Evolutionary conservation across 2,797 vertebrate species (phyloP).

Genomic region (Helarctos malayanus): DNA sequence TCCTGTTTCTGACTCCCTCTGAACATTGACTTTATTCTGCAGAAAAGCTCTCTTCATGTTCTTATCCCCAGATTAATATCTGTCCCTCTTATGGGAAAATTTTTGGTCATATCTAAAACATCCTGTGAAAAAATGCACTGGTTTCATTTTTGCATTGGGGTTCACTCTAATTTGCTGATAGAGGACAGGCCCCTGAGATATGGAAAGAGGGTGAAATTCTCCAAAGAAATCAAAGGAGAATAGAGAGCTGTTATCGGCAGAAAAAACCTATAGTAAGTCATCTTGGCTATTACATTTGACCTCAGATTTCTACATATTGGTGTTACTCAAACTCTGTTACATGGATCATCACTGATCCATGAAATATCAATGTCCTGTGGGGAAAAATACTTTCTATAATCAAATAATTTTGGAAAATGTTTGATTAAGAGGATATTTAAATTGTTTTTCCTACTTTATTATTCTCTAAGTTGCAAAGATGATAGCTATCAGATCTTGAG

Average conservation of each 20-base stretch:
- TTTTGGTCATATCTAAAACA: background rate
- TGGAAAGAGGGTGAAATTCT: background rate
- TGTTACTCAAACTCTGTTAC: background rate
- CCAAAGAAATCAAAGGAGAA: background rate
- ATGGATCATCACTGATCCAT: background rate
- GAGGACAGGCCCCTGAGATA: background rate
- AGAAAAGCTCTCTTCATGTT: background rate
- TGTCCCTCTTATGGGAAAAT: background rate
- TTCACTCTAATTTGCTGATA: background rate
- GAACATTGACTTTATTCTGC: conserved; percentile 30
- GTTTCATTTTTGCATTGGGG: background rate
- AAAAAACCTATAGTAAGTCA: background rate
- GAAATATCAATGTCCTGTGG: background rate
- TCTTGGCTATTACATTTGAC: background rate
- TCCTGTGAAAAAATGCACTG: background rate
- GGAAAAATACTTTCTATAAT: background rate
- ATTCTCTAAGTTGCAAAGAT: background rate
- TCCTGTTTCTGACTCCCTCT: conserved; percentile 14
- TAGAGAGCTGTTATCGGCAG: background rate
- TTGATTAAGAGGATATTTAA: conserved; percentile 8
- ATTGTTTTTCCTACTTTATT: background rate
- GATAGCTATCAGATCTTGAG: background rate
- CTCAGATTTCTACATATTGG: background rate
- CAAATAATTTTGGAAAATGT: background rate
- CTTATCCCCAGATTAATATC: background rate